Base-by-base conservation (phyloP, 2,888 invertebrate species). In the Troglohyphantes excavatus region DNA sequence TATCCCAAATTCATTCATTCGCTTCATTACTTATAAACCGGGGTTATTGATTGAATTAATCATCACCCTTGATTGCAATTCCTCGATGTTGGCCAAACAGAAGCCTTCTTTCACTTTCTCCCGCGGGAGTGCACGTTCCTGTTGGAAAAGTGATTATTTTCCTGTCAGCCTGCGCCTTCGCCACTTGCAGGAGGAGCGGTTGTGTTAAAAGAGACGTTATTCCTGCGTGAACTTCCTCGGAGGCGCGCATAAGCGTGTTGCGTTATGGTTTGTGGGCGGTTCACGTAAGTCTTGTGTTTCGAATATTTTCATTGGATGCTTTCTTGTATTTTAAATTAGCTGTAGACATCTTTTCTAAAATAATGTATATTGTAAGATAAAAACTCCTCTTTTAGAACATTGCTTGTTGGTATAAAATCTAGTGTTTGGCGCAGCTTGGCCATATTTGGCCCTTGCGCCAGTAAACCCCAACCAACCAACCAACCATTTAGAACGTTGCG, bases 21-120 rank as follows among this genome's bases (percentile, higher is more conserved):
- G n/a, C 27, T 19, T 76, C 33, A 76, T 33, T 76, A 9, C 39
- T 39, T 39, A 39, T 39, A 29, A 29, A 29, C 59, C 21, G 21
- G n/a, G 33, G 19, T 68, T 23, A 78, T 39, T 21, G 63, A 65
- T 65, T 65, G 43, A 63, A 65, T 78, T 78, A 78, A 63, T 78
- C 26, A 43, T 21, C 23, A 26, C 63, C 43, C 65, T 78, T 78
- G 61, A 19, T n/a, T 13, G 19, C 5, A 23, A 53, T 46, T 26
- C 23, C 27, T 72, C 26, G 13, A 17, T 46, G 13, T 72, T 72
- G 46, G 72, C 72, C 19, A 68, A 17, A 17, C 2, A 27, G 33
- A 13, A 2, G 67, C 17, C 27, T n/a, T 13, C 21, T 9, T 43
- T 43, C 53, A n/a, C n/a, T 72, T 43, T 29, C 68, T 21, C 13